Percentiles rank a stretch among this genome's conserved stretches.
Evolutionary conservation across 2,797 vertebrate genomes (phyloP).

Genomic region (Bryconaethiops microstoma): DNA sequence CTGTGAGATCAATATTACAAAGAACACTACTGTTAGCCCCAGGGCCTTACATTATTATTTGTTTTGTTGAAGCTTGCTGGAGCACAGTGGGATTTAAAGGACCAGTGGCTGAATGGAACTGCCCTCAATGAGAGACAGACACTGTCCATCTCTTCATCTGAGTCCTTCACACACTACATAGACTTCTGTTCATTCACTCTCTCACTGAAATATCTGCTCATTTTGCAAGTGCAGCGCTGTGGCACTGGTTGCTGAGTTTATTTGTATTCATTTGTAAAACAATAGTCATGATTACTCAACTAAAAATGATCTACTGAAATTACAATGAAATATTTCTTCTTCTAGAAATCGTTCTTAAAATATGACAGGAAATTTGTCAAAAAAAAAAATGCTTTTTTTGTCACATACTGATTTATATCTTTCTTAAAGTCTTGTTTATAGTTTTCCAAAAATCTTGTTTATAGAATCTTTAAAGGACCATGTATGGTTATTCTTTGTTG

Average conservation of each 20-base stretch:
- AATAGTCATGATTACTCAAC: too few relatives aligned
- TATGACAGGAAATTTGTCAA: too few relatives aligned
- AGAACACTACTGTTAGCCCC: conserved; percentile 29
- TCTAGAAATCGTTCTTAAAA: too few relatives aligned
- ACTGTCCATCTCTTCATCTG: conserved; percentile 18
- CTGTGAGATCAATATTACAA: conserved; percentile 34
- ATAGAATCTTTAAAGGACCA: neutral
- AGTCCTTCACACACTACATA: conserved; percentile 20
- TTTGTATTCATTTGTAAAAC: neutral
- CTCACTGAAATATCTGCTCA: neutral
- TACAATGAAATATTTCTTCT: too few relatives aligned
- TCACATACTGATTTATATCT: neutral
- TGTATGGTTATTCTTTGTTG: neutral
- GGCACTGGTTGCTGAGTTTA: neutral
- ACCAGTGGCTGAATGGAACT: conserved; percentile 17
- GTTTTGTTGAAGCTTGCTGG: conserved; percentile 23
- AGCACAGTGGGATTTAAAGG: conserved; percentile 29
- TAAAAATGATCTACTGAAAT: too few relatives aligned
- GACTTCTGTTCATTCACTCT: neutral
- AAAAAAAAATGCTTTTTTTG: neutral
- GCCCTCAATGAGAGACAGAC: conserved; percentile 15
- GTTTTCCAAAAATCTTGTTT: neutral
- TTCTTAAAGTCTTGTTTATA: neutral
- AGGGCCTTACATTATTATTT: conserved; percentile 44
- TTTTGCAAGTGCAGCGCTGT: neutral